These are phyloP conservation scores for Rhinoderma darwinii DNA, from an alignment of 2,113 vertebrate species.

Conservation along the genomic window DNA sequence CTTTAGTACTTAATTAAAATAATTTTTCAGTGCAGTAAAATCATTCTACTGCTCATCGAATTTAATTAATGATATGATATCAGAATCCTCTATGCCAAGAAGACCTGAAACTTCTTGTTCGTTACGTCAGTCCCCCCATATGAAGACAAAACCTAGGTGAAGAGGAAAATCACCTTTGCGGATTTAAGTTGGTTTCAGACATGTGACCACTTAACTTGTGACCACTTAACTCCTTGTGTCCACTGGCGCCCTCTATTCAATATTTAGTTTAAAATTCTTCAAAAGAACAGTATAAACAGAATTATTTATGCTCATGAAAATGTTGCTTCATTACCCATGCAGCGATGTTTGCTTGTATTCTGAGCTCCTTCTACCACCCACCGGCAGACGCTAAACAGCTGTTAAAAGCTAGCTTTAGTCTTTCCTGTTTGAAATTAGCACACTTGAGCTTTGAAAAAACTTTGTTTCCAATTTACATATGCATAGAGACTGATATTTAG, in stretches of 20 bases:
- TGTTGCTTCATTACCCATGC: constrained; percentile 99
- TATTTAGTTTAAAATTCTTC: constrained; percentile 84
- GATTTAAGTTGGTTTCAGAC: background rate
- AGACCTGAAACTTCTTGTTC: background rate
- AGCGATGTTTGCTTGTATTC: constrained; percentile 88
- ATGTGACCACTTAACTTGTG: constrained; percentile 77
- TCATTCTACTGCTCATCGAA: constrained; percentile 5
- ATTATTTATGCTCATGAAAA: constrained; percentile 99
- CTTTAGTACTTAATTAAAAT: constrained; percentile 35
- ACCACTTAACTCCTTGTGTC: constrained; percentile 84
- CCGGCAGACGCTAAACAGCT: constrained; percentile 97
- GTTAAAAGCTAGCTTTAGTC: constrained; percentile 95
- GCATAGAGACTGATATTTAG: constrained; percentile 99
- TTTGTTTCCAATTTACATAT: constrained; percentile 97
- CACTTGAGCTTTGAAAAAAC: constrained; percentile 95
- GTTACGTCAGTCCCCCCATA: background rate
- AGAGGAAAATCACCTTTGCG: constrained; percentile 1
- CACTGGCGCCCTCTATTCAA: constrained; percentile 75
- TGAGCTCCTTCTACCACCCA: constrained; percentile 92
- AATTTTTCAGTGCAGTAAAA: constrained; percentile 17
- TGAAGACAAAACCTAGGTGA: background rate
- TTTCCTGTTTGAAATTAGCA: constrained; percentile 97
- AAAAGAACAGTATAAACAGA: constrained; percentile 95
- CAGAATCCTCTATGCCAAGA: background rate
- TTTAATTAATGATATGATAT: constrained; percentile 17